Percentiles rank a stretch among this genome's conserved stretches.
These are phyloP conservation scores for Hirundichthys speculiger DNA, from an alignment of 2,113 vertebrate species.

Conservation along the genomic window DNA sequence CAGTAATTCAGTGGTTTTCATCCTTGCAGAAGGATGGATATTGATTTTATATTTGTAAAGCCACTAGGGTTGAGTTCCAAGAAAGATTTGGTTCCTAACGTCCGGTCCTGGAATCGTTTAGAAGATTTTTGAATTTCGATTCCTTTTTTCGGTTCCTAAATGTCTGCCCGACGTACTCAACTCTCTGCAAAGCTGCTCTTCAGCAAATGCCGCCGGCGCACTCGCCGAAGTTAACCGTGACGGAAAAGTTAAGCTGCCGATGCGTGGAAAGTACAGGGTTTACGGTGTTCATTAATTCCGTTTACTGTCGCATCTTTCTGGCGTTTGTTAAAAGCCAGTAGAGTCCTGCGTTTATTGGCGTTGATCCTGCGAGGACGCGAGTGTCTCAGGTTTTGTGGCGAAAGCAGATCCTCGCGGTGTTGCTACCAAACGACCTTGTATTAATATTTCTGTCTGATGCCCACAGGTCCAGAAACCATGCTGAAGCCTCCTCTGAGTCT, in stretches of 20 bases:
- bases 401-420: not conserved
- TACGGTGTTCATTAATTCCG: not conserved
- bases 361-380: not conserved
- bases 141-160: too few species aligned
- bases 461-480: slow-evolving; percentile 79
- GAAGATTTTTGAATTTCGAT: too few species aligned
- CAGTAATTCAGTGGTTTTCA: not conserved
- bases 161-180: too few species aligned
- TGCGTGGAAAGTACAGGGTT: not conserved
- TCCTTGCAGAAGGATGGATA: not conserved
- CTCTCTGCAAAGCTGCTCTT: slow-evolving; percentile 11
- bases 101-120: too few species aligned
- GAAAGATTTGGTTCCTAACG: too few species aligned
- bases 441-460: slow-evolving; percentile 20
- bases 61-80: too few species aligned
- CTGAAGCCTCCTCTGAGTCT: slow-evolving; percentile 74
- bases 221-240: too few species aligned
- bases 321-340: not conserved
- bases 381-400: too few species aligned
- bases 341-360: not conserved
- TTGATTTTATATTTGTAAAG: accelerated
- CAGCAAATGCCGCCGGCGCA: slow-evolving; percentile 3
- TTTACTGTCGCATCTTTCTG: not conserved
- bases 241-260: too few species aligned
- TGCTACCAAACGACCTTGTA: not conserved